Conservation (phyloP, 2,888 invertebrate genomes). For the Cancer borealis region DNA sequence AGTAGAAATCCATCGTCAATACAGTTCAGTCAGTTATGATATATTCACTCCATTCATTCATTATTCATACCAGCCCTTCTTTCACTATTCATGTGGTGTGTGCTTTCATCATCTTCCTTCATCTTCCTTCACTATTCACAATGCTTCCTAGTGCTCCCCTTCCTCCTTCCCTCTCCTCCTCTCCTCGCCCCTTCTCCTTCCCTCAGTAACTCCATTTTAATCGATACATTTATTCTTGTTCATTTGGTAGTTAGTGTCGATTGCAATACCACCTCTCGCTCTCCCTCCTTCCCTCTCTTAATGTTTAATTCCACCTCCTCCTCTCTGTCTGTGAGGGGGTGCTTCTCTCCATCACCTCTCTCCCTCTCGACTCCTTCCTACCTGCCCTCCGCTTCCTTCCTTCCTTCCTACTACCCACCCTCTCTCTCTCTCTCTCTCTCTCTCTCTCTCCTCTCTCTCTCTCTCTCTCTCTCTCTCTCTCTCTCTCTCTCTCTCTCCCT, state of each 20-base stretch:
- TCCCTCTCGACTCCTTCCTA: neutral
- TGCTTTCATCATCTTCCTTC: neutral
- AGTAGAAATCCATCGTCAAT: neutral
- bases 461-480: neutral
- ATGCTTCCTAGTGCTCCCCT: neutral
- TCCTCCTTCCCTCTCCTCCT: neutral
- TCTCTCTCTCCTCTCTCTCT: constrained; percentile 40
- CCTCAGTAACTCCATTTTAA: neutral
- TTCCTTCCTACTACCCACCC: neutral
- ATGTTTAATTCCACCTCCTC: neutral
- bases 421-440: constrained; percentile 47
- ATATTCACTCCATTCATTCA: neutral
- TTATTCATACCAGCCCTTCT: neutral
- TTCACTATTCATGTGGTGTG: neutral
- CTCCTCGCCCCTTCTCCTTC: neutral
- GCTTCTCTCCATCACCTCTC: neutral
- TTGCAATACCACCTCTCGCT: neutral
- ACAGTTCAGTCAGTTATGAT: neutral
- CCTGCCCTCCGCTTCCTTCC: neutral
- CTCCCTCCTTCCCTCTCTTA: neutral
- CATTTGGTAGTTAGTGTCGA: neutral
- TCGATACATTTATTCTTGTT: neutral
- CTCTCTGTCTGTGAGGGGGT: neutral
- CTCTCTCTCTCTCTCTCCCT: neutral
- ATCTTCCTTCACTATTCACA: neutral